phyloP scores from a whole-genome alignment of 2,888 invertebrate species.

The Pyrocoelia pectoralis region DNA sequence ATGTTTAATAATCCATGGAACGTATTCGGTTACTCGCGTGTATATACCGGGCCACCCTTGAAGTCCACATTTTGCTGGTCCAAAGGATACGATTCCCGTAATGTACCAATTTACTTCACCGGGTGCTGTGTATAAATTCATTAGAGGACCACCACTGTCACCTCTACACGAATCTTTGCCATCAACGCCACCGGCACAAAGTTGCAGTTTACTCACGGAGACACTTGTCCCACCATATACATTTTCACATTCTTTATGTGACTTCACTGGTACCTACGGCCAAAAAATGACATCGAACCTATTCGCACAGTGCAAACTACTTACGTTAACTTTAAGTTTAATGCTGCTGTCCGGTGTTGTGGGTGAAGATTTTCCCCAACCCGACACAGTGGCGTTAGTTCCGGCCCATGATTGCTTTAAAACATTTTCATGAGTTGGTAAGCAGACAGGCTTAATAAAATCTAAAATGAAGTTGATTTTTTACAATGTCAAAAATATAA shows the following conservation, averaged over 20 bases:
- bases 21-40: constrained; percentile 65
- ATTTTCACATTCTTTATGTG: constrained; percentile 60
- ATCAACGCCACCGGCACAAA: constrained; percentile 68
- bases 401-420: constrained; percentile 57
- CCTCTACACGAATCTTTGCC: constrained; percentile 68
- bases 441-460: constrained; percentile 68
- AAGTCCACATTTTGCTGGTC: constrained; percentile 63
- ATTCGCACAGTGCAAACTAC: background rate
- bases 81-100: constrained; percentile 71
- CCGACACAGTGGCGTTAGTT: constrained; percentile 64
- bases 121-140: constrained; percentile 48
- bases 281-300: constrained; percentile 7
- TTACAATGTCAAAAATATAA: background rate
- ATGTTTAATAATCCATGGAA: constrained; percentile 66
- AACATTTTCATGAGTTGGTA: constrained; percentile 59
- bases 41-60: constrained; percentile 69
- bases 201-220: constrained; percentile 61
- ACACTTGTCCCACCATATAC: constrained; percentile 64
- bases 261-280: constrained; percentile 63
- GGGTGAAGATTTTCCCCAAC: constrained; percentile 71
- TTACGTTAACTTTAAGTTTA: constrained; percentile 62
- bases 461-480: too few relatives aligned
- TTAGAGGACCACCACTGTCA: constrained; percentile 71
- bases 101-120: constrained; percentile 57
- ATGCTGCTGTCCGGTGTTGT: constrained; percentile 59